Conservation (phyloP, 92 coral and sea anemone species). For the Zoanthus gigantus region DNA sequence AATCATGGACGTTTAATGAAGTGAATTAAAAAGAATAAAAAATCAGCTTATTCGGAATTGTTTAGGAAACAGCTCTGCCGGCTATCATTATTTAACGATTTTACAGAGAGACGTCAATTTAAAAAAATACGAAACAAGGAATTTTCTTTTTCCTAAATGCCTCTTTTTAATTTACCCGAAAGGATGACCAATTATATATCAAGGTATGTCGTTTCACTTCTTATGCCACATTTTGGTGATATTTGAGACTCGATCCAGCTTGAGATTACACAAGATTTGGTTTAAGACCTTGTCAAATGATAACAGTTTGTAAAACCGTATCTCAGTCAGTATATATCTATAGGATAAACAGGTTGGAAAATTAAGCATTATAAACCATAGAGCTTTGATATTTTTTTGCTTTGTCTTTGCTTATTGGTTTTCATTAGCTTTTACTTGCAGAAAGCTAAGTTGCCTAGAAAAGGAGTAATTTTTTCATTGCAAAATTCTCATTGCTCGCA, state of each 20-base stretch:
- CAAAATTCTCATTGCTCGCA: no score
- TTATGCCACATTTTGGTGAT: not conserved
- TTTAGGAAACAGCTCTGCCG: not conserved
- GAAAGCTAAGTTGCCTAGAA: no score
- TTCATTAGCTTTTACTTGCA: no score
- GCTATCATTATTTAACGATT: not conserved
- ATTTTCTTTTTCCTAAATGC: conserved; percentile 14
- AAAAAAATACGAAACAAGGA: not conserved
- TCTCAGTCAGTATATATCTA: not conserved
- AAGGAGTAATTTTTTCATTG: no score
- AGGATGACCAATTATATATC: not conserved
- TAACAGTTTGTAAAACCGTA: not conserved
- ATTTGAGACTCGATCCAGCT: not conserved
- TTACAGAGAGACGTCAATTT: not conserved
- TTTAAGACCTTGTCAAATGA: not conserved
- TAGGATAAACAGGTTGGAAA: not conserved
- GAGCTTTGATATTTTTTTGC: no score
- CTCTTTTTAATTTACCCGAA: not conserved
- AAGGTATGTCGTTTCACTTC: not conserved
- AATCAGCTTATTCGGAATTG: not conserved
- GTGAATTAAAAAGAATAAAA: not conserved
- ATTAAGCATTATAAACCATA: no score
- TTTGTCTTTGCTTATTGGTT: no score
- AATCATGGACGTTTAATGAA: not conserved
- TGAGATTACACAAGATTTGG: not conserved